phyloP scores from a whole-genome alignment of 2,888 invertebrate species.

The Netelia virgata region DNA sequence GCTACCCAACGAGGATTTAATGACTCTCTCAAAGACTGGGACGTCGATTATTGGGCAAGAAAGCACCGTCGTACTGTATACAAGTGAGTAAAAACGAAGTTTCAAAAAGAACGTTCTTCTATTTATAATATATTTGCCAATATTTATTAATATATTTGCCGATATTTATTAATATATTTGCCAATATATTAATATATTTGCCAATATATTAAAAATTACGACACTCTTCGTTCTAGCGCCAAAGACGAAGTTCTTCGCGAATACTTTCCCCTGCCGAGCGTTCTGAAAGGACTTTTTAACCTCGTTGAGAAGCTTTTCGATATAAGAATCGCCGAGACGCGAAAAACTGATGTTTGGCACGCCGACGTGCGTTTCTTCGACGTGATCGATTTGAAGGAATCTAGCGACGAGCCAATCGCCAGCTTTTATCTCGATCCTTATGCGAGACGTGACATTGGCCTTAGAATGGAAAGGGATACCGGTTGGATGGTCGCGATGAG shows the following conservation, averaged over 20 bases:
- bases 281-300: conserved; percentile 92
- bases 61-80: conserved; percentile 90
- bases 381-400: conserved; percentile 89
- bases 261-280: conserved; percentile 93
- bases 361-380: conserved; percentile 94
- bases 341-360: conserved; percentile 92
- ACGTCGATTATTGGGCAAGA: conserved; percentile 94
- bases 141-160: too few species aligned
- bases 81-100: conserved; percentile 82
- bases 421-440: conserved; percentile 95
- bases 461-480: conserved; percentile 87
- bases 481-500: conserved; percentile 93
- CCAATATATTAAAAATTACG: neutral
- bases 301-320: conserved; percentile 92
- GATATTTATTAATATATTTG: too few species aligned
- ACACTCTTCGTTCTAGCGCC: conserved; percentile 83
- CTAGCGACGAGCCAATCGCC: conserved; percentile 88
- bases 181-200: too few species aligned
- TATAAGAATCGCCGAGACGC: conserved; percentile 89
- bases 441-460: conserved; percentile 89
- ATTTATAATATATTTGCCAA: too few species aligned
- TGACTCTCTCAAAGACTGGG: conserved; percentile 90
- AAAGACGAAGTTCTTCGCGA: conserved; percentile 91
- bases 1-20: conserved; percentile 89
- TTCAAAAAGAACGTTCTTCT: neutral